Base-by-base conservation (phyloP, 2,888 invertebrate genomes). In the Odontocerum albicorne region DNA sequence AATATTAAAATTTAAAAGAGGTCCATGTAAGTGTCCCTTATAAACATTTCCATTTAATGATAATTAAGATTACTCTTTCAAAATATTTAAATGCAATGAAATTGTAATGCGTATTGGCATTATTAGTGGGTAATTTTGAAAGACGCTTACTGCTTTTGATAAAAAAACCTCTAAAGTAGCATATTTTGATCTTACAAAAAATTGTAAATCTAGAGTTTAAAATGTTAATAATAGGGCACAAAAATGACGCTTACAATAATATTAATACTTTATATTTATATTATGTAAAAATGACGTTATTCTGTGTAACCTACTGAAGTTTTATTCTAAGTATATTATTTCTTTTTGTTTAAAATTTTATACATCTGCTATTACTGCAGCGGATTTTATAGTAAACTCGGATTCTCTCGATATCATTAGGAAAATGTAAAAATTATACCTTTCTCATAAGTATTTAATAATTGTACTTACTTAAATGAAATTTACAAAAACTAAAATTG, bases 221-320 rank as follows among this genome's bases (percentile, higher is more conserved):
- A 52, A 59, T 57, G 56, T 58, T 59, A 62, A 51, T 63, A 59
- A 50, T 65, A 68, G 68, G 68, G 68, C 68, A 68, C 68, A 68
- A 68, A 65, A 62, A 66, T 65, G 67, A 68, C 68, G 68, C 68
- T 68, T 68, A 68, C 63, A 64, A 65, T 63, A 62, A 65, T 62
- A 57, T 45, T 49, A 51, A 49, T 50, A 42, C 20, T 50, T 19
- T 20, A n/a, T 2, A n/a, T 43, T 22, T 43, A 27, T 7, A 27
- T 7, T 27, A 10, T 27, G 10, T 27, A 27, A 27, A 27, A 27
- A 27, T 27, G 10, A 27, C 10, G 27, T 27, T 7, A 4, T 7
- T 27, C 27, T 27, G n/a, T 10, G 27, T 7, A 27, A 7, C 10
- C 10, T 27, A 7, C 27, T 27, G 10, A 27, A 27, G 10, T 7